Evolutionary conservation across 2,888 invertebrate genomes (phyloP), one percentile per base, ranked within the genome.

Genomic region (Stegana nigrithorax): DNA sequence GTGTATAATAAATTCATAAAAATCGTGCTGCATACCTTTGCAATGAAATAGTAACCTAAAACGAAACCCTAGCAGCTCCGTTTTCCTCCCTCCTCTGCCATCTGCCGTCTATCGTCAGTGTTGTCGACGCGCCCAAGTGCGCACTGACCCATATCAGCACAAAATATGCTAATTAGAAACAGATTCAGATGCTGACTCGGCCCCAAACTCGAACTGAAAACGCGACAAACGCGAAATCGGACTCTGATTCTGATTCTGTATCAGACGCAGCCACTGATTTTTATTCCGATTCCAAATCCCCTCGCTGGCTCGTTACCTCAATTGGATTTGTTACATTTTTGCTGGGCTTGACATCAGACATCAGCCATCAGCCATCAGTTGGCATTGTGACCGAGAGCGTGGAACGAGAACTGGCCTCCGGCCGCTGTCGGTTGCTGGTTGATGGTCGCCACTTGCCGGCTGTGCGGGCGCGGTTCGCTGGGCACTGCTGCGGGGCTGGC

Each of bases 61-160:
- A n/a, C n/a, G n/a, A n/a, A n/a, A n/a, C n/a, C n/a, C n/a, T n/a
- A n/a, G n/a, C n/a, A n/a, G n/a, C n/a, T n/a, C n/a, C n/a, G n/a
- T n/a, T n/a, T n/a, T n/a, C n/a, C n/a, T n/a, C n/a, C n/a, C n/a
- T n/a, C n/a, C n/a, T n/a, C n/a, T n/a, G n/a, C n/a, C n/a, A n/a
- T n/a, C n/a, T n/a, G n/a, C n/a, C 74, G 79, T 71, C 76, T 78
- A 78, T 76, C 74, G 73, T 12, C 62, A 29, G 10, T 29, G 29
- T 29, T 6, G 39, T n/a, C 75, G 74, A 73, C 73, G 78, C 76
- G 73, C 74, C 77, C 77, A 7, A 51, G 14, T 25, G 51, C 51
- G 12, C 51, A 67, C 73, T 76, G 75, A 79, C 75, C 75, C 75
- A 76, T 79, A 79, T 79, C 75, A 73, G 78, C 68, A 59, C 68